Conservation (phyloP, 2,888 invertebrate species). For the Heliconius charithonia region DNA sequence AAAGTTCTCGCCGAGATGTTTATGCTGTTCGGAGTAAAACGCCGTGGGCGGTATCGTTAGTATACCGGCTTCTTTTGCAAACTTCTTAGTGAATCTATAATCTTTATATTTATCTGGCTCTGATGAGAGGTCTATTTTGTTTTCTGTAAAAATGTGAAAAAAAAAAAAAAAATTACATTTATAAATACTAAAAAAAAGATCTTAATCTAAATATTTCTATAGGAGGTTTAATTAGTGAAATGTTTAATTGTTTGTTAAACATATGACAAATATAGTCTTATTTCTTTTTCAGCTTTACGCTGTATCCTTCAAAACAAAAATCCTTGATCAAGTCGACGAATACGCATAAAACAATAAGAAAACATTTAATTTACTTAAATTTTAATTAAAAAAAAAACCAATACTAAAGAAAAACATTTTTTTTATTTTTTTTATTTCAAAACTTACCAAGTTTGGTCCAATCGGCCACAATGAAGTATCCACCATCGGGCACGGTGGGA, state of each 20-base stretch:
- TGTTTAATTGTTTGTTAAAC: no score
- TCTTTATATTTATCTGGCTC: slow-evolving; percentile 91
- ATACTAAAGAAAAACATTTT: not conserved
- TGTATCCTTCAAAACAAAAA: no score
- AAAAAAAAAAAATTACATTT: not conserved
- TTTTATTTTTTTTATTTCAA: no score
- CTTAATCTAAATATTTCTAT: no score
- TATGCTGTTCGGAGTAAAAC: slow-evolving; percentile 93
- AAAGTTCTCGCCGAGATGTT: slow-evolving; percentile 91
- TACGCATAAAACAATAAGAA: no score
- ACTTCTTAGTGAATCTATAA: slow-evolving; percentile 97
- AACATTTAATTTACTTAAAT: no score
- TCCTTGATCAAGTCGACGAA: no score
- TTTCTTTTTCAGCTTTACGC: no score
- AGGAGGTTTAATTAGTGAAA: no score
- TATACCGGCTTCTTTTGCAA: slow-evolving; percentile 95
- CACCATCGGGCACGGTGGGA: slow-evolving; percentile 97
- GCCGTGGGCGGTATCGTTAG: slow-evolving; percentile 97
- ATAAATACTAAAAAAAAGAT: no score
- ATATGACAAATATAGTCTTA: no score
- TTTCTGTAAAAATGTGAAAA: slow-evolving; percentile 67
- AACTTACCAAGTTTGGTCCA: slow-evolving; percentile 89
- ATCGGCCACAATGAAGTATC: slow-evolving; percentile 98
- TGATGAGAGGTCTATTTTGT: slow-evolving; percentile 86
- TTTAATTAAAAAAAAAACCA: no score